Evolutionary conservation across 1,140 invertebrate genomes (phyloP), one percentile per base, ranked within the genome.

Genomic region (Drosophila murphyi): DNA sequence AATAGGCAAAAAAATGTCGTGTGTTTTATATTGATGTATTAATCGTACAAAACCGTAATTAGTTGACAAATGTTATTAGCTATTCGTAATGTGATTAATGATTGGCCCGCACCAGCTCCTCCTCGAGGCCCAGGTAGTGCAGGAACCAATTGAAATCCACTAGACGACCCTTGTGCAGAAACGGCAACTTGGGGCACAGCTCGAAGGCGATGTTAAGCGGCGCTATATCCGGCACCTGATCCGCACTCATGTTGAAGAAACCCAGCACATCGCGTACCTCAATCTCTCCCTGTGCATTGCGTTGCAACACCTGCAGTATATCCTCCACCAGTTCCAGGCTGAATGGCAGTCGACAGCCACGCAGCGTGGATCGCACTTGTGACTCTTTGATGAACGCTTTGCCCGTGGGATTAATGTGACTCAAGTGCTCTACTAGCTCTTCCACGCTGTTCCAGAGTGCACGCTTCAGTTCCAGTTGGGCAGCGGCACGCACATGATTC

Each of bases 381-480:
- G 94, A 80, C 20, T 93, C 92, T 0, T 92, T 61, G 10, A 97
- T 82, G 41, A 93, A 94, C 43, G 95, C 95, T 6, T 90, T 93
- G 71, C 93, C 93, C 0, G 90, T 65, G 35, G 93, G 93, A 82
- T 97, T 96, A 6, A 94, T 93, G 74, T 95, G 94, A 35, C 93
- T 74, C 35, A 97, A 93, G 65, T 95, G 94, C 82, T 96, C 96
- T 43, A 93, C 91, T 0, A 97, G 79, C 3, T 96, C 93, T 4
- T 94, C 94, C 4, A 95, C 92, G 55, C 95, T 95, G 76, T 96
- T 94, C 95, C 96, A 97, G 1, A 96, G 80, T 3, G 93, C 93
- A 2, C 95, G 94, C n/a, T 95, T 94, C 32, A 97, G 72, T 67
- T 96, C 95, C 37, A 94, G 94, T 52, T 96, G 95, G 1, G 96